phyloP scores from a whole-genome alignment of 1,140 invertebrate species.

The Prorops nasuta region DNA sequence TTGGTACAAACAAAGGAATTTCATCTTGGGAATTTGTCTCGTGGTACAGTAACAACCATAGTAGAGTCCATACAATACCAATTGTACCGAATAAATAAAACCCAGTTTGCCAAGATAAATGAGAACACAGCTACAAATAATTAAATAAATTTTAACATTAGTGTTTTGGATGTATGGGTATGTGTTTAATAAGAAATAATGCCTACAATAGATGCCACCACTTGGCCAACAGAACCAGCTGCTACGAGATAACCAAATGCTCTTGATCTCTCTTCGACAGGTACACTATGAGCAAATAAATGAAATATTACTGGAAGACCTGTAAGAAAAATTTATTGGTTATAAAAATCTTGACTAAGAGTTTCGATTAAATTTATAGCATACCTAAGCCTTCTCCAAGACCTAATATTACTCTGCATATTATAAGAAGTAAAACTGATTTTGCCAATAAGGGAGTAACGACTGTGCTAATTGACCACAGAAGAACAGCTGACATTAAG shows the following conservation, averaged over 20 bases:
- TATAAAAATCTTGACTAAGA: too few relatives aligned
- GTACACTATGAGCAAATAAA: slow-evolving; percentile 74
- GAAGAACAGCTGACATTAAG: slow-evolving; percentile 68
- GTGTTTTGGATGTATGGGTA: too few relatives aligned
- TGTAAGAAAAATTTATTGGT: too few relatives aligned
- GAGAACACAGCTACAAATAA: slow-evolving; percentile 59
- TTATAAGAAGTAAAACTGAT: slow-evolving; percentile 64
- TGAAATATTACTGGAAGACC: slow-evolving; percentile 80
- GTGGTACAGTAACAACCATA: slow-evolving; percentile 68
- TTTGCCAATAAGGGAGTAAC: slow-evolving; percentile 70
- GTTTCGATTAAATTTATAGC: too few relatives aligned
- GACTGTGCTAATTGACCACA: slow-evolving; percentile 76
- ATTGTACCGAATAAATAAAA: slow-evolving; percentile 74
- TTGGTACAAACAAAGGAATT: slow-evolving; percentile 67
- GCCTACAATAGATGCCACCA: slow-evolving; percentile 71
- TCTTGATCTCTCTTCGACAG: slow-evolving; percentile 71
- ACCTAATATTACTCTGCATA: slow-evolving; percentile 68
- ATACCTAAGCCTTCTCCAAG: slow-evolving; percentile 76
- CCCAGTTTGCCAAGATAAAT: slow-evolving; percentile 68
- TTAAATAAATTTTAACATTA: slow-evolving; percentile 9
- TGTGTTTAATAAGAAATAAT: not conserved
- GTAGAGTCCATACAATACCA: slow-evolving; percentile 69
- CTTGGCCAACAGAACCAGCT: slow-evolving; percentile 75
- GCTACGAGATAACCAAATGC: slow-evolving; percentile 78
- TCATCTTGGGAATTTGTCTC: slow-evolving; percentile 63